Base-by-base conservation (phyloP, 2,888 invertebrate species). In the Acleris sparsana region DNA sequence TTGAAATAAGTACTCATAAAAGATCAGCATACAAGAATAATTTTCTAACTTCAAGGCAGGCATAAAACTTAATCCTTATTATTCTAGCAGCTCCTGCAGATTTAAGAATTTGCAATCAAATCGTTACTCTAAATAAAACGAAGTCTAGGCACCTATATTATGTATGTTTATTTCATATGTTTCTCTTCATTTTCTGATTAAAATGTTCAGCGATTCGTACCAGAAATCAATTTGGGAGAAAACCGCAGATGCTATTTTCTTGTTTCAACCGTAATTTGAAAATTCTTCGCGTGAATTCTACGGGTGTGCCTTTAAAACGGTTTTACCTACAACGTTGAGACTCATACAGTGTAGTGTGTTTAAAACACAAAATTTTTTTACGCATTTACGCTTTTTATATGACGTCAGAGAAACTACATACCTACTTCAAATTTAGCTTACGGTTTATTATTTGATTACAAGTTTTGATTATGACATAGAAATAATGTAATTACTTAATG, bases 241-340 rank as follows among this genome's bases (percentile, higher is more conserved):
- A 29, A 61, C 65, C 65, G 61, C 65, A 65, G 56, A 55, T 52
- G 43, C 61, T 16, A 53, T 61, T 61, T 61, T 61, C 61, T 56
- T 56, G 56, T 52, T 61, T 17, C 29, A 46, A 39, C 33, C 46
- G 56, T 61, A 61, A 66, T 66, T 56, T 52, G 52, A 61, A 65
- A 65, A 66, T 66, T 66, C 65, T 52, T 46, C 56, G 16, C 44
- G 20, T 46, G 39, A 61, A 52, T 61, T 61, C 29, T 20, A 65
- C 51, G 51, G 20, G 20, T 29, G 17, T 29, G 25, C 57, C 33
- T 60, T 56, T 33, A 33, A 61, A 55, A 57, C 61, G 33, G 61
- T 56, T 61, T 60, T 13, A 18, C 59, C 53, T 29, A 43, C 16
- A 6, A 58, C 39, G 39, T 18, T 20, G 39, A 16, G 18, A 6